Evolutionary conservation across 2,888 invertebrate genomes (phyloP), one percentile per base, ranked within the genome.

Genomic region (Cantharis nigra): DNA sequence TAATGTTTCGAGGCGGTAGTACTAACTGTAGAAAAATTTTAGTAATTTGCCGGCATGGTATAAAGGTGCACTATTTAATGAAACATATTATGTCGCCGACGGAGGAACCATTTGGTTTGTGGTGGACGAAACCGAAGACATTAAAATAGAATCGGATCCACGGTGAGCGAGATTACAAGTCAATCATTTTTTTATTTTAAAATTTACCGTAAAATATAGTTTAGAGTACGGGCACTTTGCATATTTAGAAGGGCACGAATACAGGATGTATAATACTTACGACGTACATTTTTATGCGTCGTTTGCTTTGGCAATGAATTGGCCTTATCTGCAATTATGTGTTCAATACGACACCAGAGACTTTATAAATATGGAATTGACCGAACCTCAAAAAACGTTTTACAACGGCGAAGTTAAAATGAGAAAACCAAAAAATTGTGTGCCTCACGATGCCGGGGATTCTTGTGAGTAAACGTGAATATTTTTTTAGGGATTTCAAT

Each of bases 221-320:
- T 67, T 23, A 3, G 93, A 94, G 78, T 96, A 94, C 87, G 97
- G 98, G 11, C 90, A 95, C 83, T 98, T 97, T 89, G 97, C 94
- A 14, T 98, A 98, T 87, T 90, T 98, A 71, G 98, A 98, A 91
- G 97, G 98, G 2, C 98, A 98, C 86, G 98, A 98, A 88, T 98
- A 98, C 88, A 92, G 96, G 84, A 98, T 98, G 98, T 97, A 95
- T 87, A 98, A 97, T 86, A 97, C 98, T 0, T 98, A 98, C 86
- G 98, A 98, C 89, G 98, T 98, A 14, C 98, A 98, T 89, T 98
- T 97, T 89, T 98, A 98, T 88, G 97, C 98, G 3, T 97, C 98
- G 0, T 97, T 95, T 87, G 96, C 97, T 14, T 89, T 98, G 83
- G 93, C 95, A 10, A 94, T 94, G 90, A 91, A 98, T 77, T 98